Percentiles rank a stretch among this genome's conserved stretches.
Conservation (phyloP, 1,140 invertebrate species). For the Drosophila grimshawi region DNA sequence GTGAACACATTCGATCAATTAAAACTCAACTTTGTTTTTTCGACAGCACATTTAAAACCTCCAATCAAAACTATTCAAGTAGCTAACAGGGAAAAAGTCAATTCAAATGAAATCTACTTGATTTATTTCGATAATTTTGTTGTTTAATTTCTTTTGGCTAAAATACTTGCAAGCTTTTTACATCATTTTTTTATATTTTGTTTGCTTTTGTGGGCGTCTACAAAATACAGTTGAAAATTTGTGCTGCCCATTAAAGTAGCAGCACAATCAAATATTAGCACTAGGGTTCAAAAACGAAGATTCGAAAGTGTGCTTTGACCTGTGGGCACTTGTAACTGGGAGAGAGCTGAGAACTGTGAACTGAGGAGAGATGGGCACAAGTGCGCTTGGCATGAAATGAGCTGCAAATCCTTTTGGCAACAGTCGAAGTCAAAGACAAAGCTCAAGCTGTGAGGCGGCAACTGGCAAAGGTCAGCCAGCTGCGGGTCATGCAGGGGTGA, state of each 20-base stretch:
- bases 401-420: conserved; percentile 81
- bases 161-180: conserved; percentile 1
- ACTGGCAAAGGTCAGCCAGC: conserved; percentile 42
- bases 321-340: not conserved
- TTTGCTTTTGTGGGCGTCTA: not conserved
- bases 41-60: no score
- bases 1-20: no score
- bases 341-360: not conserved
- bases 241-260: conserved; percentile 61
- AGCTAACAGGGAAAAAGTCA: no score
- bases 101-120: no score
- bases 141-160: not conserved
- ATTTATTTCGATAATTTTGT: no score
- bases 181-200: not conserved
- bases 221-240: conserved; percentile 45
- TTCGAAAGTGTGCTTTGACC: not conserved
- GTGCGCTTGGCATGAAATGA: conserved; percentile 74
- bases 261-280: conserved; percentile 81
- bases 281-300: conserved; percentile 57
- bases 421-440: conserved; percentile 34
- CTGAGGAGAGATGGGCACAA: conserved; percentile 25
- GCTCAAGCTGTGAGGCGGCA: not conserved
- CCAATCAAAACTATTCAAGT: no score
- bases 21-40: no score
- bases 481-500: not conserved